A percentile compares a stretch with the other conserved stretches of the same genome.
phyloP scores from a whole-genome alignment of 1,140 invertebrate species.

The Philotrypesis tridentata region DNA sequence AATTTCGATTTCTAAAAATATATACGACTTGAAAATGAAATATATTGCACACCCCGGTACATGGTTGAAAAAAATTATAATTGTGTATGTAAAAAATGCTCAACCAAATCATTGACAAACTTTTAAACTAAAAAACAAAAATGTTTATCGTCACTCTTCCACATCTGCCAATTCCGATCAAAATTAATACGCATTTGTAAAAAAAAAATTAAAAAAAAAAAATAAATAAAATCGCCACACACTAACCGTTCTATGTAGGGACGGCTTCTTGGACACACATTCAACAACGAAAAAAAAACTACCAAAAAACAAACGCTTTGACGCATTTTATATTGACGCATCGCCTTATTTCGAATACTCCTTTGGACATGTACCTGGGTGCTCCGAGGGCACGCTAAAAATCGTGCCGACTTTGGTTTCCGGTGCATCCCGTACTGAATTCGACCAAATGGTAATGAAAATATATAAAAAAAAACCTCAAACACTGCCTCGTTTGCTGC shows the following conservation, averaged over 20 bases:
- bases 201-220: conserved; percentile 52
- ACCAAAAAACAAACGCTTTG: conserved; percentile 55
- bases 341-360: conserved; percentile 62
- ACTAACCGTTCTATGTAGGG: conserved; percentile 44
- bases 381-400: conserved; percentile 67
- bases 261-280: conserved; percentile 45
- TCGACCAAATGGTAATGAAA: conserved; percentile 70
- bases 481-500: conserved; percentile 76
- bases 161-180: conserved; percentile 18
- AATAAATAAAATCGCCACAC: conserved; percentile 46
- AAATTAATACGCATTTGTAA: conserved; percentile 24
- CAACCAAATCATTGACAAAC: conserved; percentile 26
- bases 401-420: conserved; percentile 68
- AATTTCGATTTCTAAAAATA: not conserved
- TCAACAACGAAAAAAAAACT: conserved; percentile 42
- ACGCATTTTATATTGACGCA: conserved; percentile 60
- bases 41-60: conserved; percentile 61
- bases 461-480: conserved; percentile 67
- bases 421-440: conserved; percentile 70
- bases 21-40: conserved; percentile 48
- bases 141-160: conserved; percentile 12
- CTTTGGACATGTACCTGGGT: conserved; percentile 73
- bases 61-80: conserved; percentile 55
- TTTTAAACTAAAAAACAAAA: conserved; percentile 39
- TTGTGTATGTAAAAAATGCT: conserved; percentile 53